Base-by-base conservation (phyloP, 2,888 invertebrate species). In the Empis stercorea region DNA sequence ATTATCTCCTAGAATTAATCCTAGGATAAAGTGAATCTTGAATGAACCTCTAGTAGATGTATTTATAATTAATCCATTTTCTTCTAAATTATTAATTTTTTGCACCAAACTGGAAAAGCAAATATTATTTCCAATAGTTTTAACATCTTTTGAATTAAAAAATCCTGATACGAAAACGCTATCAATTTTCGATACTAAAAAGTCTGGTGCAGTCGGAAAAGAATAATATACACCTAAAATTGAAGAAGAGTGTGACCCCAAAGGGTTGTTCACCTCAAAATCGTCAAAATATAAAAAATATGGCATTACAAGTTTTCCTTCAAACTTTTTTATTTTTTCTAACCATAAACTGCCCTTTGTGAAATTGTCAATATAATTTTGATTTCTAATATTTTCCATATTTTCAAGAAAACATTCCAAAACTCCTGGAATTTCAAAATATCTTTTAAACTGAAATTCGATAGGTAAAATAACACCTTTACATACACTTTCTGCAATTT, bases 1-100 rank as follows among this genome's bases (percentile, higher is more conserved):
- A 5, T 20, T 20, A 20, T 20, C 20, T 20, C 20, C 20, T 20
- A 20, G 20, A 20, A 48, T 27, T 9, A 48, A 13, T 13, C 48
- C 48, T 4, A 48, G 13, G 2, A 48, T 16, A 40, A 48, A 48
- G 34, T 48, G 49, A 16, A 54, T 34, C n/a, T n/a, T 13, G n/a
- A 34, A 34, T 13, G 34, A 34, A 13, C 34, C 34, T 34, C n/a
- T 13, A n/a, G n/a, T n/a, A 34, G 34, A 20, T 34, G 34, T 34
- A 34, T 34, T n/a, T 13, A 34, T 34, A 2, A 34, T 34, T n/a
- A 34, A 34, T 34, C 34, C 34, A 34, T 34, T 34, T 34, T 34
- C 5, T 34, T 34, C 34, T n/a, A 34, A 34, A 34, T 13, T n/a
- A 34, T 34, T 34, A 34, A 34, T n/a, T 34, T 34, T 34, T 34